Conservation (phyloP, 2,888 invertebrate genomes). For the Drosophila neotestacea region DNA sequence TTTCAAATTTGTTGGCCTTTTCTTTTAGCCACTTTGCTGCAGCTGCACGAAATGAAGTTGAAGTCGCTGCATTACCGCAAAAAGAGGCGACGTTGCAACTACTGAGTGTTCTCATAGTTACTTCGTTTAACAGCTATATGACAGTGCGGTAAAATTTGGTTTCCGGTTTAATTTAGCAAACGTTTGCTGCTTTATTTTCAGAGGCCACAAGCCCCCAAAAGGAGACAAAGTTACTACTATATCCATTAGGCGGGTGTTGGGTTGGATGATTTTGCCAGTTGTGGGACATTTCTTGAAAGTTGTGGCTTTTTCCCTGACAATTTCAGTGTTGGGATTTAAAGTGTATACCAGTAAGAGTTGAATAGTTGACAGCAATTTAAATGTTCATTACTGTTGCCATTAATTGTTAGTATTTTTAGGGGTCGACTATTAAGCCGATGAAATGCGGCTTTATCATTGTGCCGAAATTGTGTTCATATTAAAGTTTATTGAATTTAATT, state of each 20-base stretch:
- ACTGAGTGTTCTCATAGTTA: constrained; percentile 6
- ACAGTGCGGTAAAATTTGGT: constrained; percentile 55
- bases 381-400: background rate
- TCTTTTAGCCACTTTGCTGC: constrained; percentile 25
- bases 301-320: constrained; percentile 29
- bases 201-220: constrained; percentile 29
- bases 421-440: background rate
- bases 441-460: background rate
- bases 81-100: constrained; percentile 57
- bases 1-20: constrained; percentile 50
- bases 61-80: constrained; percentile 66
- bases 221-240: background rate
- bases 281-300: constrained; percentile 31
- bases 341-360: background rate
- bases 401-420: background rate
- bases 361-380: background rate
- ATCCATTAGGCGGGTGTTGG: constrained; percentile 35
- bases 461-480: background rate
- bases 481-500: too few relatives aligned
- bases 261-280: constrained; percentile 17
- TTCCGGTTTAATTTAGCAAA: constrained; percentile 76
- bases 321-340: constrained; percentile 20
- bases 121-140: constrained; percentile 35
- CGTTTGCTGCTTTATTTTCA: constrained; percentile 66
- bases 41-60: constrained; percentile 62